Evolutionary conservation across 2,113 vertebrate genomes (phyloP).

Genomic region (Perca schrenkii): DNA sequence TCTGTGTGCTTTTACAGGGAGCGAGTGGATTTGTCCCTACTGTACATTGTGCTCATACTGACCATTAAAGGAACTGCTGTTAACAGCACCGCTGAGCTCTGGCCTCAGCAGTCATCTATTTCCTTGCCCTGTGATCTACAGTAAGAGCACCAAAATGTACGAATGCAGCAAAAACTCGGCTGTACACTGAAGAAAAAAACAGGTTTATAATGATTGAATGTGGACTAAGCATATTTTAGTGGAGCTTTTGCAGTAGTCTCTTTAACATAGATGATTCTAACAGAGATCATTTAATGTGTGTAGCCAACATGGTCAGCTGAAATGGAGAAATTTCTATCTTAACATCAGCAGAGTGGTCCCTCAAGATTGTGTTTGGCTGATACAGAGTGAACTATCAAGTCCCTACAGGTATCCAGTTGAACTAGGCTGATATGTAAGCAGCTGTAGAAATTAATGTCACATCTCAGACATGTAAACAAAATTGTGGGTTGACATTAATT

Average conservation of each 20-base stretch:
- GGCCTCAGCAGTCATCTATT: conserved; percentile 16
- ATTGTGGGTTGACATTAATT: conserved; percentile 12
- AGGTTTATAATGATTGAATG: conserved; percentile 12
- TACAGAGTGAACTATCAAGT: conserved; percentile 31
- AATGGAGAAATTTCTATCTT: conserved; percentile 13
- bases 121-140: conserved; percentile 9
- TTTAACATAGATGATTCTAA: conserved; percentile 3
- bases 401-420: conserved; percentile 39
- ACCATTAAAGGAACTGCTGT: conserved; percentile 32
- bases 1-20: conserved; percentile 40
- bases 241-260: conserved; percentile 11
- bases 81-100: conserved; percentile 32
- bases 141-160: conserved; percentile 39
- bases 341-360: conserved; percentile 46
- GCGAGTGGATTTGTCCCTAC: conserved; percentile 9
- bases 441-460: conserved; percentile 43
- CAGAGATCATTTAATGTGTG: conserved; percentile 13
- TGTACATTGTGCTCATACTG: conserved; percentile 28
- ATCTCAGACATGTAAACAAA: conserved; percentile 61
- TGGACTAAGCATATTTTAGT: conserved; percentile 13
- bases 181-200: neutral
- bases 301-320: conserved; percentile 10
- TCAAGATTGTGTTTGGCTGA: conserved; percentile 30
- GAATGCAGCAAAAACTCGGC: conserved; percentile 44
- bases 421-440: conserved; percentile 34